Percentiles rank a stretch among this genome's conserved stretches.
phyloP scores from a whole-genome alignment of 2,888 invertebrate species.

The Caprella mutica region DNA sequence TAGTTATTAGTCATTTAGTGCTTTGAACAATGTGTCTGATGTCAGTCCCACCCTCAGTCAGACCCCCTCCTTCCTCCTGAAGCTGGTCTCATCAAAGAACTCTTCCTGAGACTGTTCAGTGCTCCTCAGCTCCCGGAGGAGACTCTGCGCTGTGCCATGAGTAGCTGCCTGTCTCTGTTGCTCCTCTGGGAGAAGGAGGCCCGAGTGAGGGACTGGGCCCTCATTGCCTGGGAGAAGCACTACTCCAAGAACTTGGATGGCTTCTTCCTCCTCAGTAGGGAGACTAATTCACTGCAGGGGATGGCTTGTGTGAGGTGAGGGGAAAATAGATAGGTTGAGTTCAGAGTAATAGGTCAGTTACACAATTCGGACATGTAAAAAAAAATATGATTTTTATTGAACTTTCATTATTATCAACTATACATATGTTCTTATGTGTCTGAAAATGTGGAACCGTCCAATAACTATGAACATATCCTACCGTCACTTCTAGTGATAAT shows the following conservation, averaged over 20 bases:
- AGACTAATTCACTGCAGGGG: constrained; percentile 13
- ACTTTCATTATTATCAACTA: not conserved
- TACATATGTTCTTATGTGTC: not conserved
- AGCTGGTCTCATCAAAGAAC: too few species aligned
- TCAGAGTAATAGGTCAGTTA: too few species aligned
- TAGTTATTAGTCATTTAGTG: too few species aligned
- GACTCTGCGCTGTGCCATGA: constrained; percentile 17
- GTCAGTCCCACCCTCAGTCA: too few species aligned
- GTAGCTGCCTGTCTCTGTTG: constrained; percentile 18
- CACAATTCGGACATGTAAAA: too few species aligned
- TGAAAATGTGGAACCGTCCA: not conserved
- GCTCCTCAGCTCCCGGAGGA: constrained; percentile 19
- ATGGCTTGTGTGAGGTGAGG: constrained; percentile 25
- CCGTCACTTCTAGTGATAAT: too few species aligned
- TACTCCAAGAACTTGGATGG: constrained; percentile 23
- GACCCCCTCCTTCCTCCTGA: too few species aligned
- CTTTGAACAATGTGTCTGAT: too few species aligned
- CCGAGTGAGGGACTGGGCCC: constrained; percentile 19
- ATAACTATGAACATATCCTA: too few species aligned
- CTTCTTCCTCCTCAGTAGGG: constrained; percentile 19
- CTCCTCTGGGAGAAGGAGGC: constrained; percentile 21
- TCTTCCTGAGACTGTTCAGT: too few species aligned
- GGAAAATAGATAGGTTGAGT: not conserved
- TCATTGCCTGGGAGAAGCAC: constrained; percentile 24
- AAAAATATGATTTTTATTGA: not conserved